Percentiles rank a stretch among this genome's conserved stretches.
Evolutionary conservation across 2,113 vertebrate species (phyloP).

Genomic region (Dipodomys spectabilis): DNA sequence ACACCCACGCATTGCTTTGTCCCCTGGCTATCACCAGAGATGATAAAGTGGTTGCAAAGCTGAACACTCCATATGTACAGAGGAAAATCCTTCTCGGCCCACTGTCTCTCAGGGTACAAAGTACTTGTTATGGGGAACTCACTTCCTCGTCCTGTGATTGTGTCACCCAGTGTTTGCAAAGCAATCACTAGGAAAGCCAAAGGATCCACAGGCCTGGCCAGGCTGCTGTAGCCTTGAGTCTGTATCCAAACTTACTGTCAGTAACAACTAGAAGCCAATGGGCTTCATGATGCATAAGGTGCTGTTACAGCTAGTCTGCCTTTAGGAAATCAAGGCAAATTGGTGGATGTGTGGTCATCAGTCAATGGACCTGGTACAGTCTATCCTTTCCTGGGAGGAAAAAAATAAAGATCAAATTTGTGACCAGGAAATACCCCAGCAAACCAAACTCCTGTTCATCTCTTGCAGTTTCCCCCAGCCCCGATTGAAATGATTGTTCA

Average conservation of each 20-base stretch:
- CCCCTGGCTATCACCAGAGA: neutral
- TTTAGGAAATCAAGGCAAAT: neutral
- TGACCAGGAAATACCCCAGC: neutral
- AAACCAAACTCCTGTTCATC: neutral
- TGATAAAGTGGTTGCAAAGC: neutral
- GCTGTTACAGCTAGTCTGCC: neutral
- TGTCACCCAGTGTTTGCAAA: neutral
- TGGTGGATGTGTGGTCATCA: neutral
- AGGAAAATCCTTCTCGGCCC: neutral
- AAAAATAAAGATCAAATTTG: neutral
- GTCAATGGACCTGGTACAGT: neutral
- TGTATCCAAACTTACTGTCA: neutral
- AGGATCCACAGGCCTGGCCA: neutral
- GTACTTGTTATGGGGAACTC: accelerated
- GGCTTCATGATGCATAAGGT: neutral
- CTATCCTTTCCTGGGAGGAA: too few relatives aligned
- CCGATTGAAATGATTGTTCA: neutral
- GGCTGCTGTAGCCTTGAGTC: neutral
- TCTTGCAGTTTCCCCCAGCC: neutral
- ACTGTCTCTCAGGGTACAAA: neutral
- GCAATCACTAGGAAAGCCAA: neutral
- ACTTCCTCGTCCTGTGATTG: neutral
- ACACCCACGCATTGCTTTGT: neutral
- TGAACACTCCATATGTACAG: neutral
- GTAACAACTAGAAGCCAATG: neutral